Conservation (phyloP, 37 sponge, comb jelly and placozoan genomes). For the Halichondria panicea region DNA sequence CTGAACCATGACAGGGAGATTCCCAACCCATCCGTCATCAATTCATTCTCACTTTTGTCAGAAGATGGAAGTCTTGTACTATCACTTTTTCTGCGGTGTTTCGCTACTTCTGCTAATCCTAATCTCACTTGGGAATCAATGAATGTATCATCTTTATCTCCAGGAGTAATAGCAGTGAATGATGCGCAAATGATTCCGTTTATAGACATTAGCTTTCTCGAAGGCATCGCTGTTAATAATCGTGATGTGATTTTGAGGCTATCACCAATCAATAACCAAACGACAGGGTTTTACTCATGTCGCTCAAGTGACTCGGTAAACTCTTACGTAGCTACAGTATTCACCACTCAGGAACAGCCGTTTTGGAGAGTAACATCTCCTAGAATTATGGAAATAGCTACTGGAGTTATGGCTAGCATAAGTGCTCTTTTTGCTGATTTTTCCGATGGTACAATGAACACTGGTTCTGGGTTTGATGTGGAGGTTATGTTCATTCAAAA, state of each 20-base stretch:
- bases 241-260: not conserved
- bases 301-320: not conserved
- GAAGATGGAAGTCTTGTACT: too few species aligned
- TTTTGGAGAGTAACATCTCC: not conserved
- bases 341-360: slow-evolving; percentile 11
- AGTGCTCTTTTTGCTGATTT: slow-evolving; percentile 6
- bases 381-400: not conserved
- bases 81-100: slow-evolving; percentile 6
- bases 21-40: slow-evolving; percentile 12
- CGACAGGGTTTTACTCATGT: slow-evolving; percentile 16
- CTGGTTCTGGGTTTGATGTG: not conserved
- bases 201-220: too few species aligned
- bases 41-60: too few species aligned
- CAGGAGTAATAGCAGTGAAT: not conserved
- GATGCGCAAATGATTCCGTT: not conserved
- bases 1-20: slow-evolving; percentile 19
- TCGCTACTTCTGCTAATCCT: not conserved
- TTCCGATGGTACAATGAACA: not conserved
- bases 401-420: not conserved
- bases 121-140: slow-evolving; percentile 1
- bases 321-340: not conserved
- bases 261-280: not conserved
- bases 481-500: not conserved
- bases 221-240: too few species aligned
- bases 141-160: not conserved